Percentiles rank a stretch among this genome's conserved stretches.
Evolutionary conservation across 2,113 vertebrate species (phyloP).

Genomic region (Sphyrna mokarran): DNA sequence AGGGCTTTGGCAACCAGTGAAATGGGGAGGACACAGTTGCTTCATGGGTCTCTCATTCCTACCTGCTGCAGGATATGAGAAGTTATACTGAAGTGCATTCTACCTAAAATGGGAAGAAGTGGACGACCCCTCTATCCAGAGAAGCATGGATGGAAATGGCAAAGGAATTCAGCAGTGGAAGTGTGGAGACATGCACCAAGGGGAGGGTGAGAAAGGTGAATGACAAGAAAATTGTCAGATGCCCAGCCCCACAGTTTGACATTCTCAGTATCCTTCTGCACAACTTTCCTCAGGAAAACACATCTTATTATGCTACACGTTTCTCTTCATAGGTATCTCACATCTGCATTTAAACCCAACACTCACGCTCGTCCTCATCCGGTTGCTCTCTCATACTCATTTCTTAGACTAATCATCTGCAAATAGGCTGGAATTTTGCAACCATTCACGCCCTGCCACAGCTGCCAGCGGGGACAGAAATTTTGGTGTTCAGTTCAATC

Average conservation of each 20-base stretch:
- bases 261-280: neutral
- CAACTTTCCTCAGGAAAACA: neutral
- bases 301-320: neutral
- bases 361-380: neutral
- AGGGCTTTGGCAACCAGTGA: too few relatives aligned
- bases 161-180: too few relatives aligned
- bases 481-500: too few relatives aligned
- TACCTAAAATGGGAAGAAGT: too few relatives aligned
- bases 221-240: neutral
- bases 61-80: too few relatives aligned
- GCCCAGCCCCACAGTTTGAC: neutral
- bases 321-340: neutral
- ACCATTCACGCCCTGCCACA: neutral
- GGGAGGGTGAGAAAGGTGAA: neutral
- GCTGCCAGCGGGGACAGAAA: too few relatives aligned
- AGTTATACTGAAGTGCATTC: too few relatives aligned
- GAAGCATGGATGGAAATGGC: too few relatives aligned
- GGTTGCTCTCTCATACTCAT: neutral
- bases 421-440: neutral
- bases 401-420: neutral
- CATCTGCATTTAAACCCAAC: neutral
- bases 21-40: too few relatives aligned
- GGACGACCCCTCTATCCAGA: too few relatives aligned
- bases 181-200: too few relatives aligned
- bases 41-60: too few relatives aligned